phyloP scores from a whole-genome alignment of 2,113 vertebrate genomes.

The Engraulis encrasicolus region DNA sequence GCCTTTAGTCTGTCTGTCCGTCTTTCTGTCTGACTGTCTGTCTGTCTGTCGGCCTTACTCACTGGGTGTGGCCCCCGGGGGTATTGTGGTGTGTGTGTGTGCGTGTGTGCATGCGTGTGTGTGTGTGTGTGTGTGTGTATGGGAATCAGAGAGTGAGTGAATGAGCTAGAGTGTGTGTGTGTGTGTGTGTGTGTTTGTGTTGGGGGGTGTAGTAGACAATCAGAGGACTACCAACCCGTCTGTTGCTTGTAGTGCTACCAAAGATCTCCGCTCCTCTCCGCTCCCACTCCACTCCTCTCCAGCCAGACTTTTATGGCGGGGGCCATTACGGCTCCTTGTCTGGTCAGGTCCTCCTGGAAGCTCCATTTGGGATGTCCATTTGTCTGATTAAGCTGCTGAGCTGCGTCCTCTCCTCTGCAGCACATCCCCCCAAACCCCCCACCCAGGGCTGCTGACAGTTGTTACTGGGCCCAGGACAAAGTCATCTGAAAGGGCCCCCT shows the following conservation, averaged over 20 bases:
- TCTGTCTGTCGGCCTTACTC: too few species aligned
- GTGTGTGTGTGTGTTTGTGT: slow-evolving; percentile 44
- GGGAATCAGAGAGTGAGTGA: too few species aligned
- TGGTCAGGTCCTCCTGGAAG: slow-evolving; percentile 43
- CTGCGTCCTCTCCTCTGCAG: background rate
- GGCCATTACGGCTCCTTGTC: slow-evolving; percentile 45
- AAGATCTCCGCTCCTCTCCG: slow-evolving; percentile 44
- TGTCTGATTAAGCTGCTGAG: slow-evolving; percentile 46
- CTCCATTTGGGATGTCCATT: slow-evolving; percentile 49
- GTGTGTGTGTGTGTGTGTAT: slow-evolving; percentile 44
- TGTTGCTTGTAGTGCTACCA: slow-evolving; percentile 17
- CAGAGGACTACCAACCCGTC: slow-evolving; percentile 36
- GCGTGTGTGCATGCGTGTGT: slow-evolving; percentile 38
- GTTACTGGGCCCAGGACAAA: too few species aligned
- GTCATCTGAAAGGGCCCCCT: too few species aligned
- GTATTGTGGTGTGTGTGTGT: slow-evolving; percentile 42
- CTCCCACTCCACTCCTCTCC: slow-evolving; percentile 36
- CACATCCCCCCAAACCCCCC: background rate
- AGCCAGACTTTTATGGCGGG: slow-evolving; percentile 50
- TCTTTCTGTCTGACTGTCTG: too few species aligned
- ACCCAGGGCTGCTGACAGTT: too few species aligned
- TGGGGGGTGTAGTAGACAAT: background rate
- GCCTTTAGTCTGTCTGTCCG: too few species aligned
- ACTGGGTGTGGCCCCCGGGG: background rate
- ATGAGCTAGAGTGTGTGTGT: slow-evolving; percentile 33